These are phyloP conservation scores for Crocodylus rhombifer DNA, from an alignment of 2,797 vertebrate genomes.

Conservation along the genomic window DNA sequence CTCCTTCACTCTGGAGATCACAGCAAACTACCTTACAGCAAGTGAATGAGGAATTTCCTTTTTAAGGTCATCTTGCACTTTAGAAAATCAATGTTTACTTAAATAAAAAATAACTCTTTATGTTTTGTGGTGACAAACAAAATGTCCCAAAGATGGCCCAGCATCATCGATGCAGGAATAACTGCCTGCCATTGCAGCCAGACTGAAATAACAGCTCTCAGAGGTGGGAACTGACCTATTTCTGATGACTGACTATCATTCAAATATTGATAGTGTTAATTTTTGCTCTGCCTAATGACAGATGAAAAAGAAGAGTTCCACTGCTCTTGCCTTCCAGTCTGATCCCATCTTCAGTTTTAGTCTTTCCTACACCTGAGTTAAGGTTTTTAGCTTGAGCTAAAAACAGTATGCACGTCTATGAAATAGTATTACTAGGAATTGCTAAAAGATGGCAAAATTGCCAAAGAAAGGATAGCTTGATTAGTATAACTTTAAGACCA, in stretches of 20 bases:
- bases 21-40: not conserved
- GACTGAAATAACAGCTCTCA: constrained; percentile 13
- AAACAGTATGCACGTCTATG: not conserved
- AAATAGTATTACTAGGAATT: no score
- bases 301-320: not conserved
- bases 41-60: constrained; percentile 10
- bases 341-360: not conserved
- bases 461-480: no score
- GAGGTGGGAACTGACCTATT: not conserved
- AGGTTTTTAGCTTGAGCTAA: not conserved
- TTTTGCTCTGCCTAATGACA: not conserved
- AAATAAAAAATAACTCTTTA: constrained; percentile 6
- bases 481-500: no score
- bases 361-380: not conserved
- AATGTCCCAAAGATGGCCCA: not conserved
- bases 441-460: no score
- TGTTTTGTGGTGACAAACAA: constrained; percentile 30
- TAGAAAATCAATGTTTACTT: constrained; percentile 22
- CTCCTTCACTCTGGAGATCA: constrained; percentile 19
- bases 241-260: not conserved
- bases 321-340: not conserved
- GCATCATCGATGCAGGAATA: constrained; percentile 12
- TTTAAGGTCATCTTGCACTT: constrained; percentile 28
- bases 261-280: not conserved
- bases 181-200: not conserved